phyloP scores from a whole-genome alignment of 2,888 invertebrate species.

The Portevinia maculata region DNA sequence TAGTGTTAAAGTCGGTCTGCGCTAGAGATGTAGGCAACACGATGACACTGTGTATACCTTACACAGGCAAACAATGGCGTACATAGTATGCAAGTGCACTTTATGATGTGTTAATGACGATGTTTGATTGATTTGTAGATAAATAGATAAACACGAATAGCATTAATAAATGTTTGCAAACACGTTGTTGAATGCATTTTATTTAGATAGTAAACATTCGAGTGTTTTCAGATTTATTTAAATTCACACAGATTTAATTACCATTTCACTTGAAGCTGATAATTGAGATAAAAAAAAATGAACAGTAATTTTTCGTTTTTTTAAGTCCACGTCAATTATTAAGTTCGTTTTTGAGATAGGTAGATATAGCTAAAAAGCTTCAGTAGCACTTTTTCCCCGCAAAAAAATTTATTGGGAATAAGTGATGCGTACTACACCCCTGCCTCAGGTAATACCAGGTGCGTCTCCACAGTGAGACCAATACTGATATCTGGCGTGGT shows the following conservation, averaged over 20 bases:
- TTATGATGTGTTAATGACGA: conserved; percentile 68
- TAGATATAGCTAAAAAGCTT: too few species aligned
- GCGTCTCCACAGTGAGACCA: too few species aligned
- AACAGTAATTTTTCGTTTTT: too few species aligned
- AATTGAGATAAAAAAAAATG: not conserved
- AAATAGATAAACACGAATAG: conserved; percentile 59
- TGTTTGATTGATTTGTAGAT: conserved; percentile 66
- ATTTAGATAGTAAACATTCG: conserved; percentile 18
- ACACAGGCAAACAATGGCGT: not conserved
- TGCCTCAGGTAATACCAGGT: too few species aligned
- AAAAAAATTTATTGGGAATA: too few species aligned
- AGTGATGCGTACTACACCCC: too few species aligned
- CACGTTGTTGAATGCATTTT: conserved; percentile 32
- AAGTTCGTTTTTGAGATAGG: too few species aligned
- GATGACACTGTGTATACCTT: not conserved
- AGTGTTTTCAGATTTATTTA: conserved; percentile 29
- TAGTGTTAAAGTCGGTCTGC: conserved; percentile 18
- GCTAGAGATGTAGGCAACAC: conserved; percentile 13
- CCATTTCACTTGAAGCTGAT: not conserved
- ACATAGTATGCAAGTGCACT: conserved; percentile 48
- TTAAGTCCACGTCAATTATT: too few species aligned
- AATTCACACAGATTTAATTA: conserved; percentile 23
- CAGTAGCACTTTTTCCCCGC: too few species aligned
- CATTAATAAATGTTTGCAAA: conserved; percentile 47
- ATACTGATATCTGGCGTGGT: too few species aligned